A percentile compares a stretch with the other conserved stretches of the same genome.
Conservation (phyloP, 1,140 invertebrate species). For the Heliconius hewitsoni region DNA sequence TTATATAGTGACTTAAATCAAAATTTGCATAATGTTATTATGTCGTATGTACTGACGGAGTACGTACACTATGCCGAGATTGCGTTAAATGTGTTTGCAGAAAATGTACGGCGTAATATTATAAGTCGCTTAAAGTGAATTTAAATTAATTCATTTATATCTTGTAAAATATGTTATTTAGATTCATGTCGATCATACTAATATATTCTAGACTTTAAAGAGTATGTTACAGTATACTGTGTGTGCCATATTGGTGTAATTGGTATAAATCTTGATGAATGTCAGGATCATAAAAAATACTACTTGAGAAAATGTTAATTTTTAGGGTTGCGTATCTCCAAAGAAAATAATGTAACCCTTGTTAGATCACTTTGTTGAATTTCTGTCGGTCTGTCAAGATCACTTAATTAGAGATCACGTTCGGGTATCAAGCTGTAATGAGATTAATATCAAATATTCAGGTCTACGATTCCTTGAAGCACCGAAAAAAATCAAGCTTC, state of each 20-base stretch:
- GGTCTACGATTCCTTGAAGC: too few relatives aligned
- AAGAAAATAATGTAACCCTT: too few relatives aligned
- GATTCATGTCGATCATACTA: neutral
- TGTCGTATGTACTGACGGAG: neutral
- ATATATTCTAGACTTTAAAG: neutral
- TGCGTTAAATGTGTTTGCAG: conserved; percentile 1
- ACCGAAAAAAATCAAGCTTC: too few relatives aligned
- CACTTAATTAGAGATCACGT: too few relatives aligned
- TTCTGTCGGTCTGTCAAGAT: too few relatives aligned
- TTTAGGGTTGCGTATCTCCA: too few relatives aligned
- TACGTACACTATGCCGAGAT: neutral
- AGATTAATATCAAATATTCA: too few relatives aligned
- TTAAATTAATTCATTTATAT: conserved; percentile 2
- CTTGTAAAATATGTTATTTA: neutral
- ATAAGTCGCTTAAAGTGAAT: neutral
- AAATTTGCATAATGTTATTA: neutral
- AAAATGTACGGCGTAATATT: neutral
- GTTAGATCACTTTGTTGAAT: too few relatives aligned
- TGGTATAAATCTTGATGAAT: neutral
- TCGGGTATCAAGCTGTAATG: too few relatives aligned
- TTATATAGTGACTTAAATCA: neutral
- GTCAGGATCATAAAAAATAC: too few relatives aligned
- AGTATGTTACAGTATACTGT: too few relatives aligned
- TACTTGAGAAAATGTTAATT: too few relatives aligned
- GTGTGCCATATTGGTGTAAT: neutral